These are phyloP conservation scores for Paramuricea clavata DNA, from an alignment of 92 coral and sea anemone species.

Conservation along the genomic window DNA sequence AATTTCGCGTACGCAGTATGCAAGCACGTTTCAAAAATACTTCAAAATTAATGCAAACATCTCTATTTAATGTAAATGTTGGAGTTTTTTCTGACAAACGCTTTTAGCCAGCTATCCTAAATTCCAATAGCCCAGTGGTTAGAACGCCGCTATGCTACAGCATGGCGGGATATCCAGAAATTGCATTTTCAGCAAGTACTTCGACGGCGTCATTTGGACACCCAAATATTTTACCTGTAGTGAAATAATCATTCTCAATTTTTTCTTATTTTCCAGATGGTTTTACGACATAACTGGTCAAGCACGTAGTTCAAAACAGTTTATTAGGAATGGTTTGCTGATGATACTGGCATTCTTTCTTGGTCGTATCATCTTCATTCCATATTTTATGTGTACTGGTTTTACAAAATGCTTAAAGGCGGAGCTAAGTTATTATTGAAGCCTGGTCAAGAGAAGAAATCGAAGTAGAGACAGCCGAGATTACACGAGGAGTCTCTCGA, in stretches of 20 bases:
- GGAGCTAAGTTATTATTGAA: slow-evolving; percentile 69
- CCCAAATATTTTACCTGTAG: too few relatives aligned
- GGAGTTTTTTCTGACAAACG: too few relatives aligned
- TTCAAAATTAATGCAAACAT: too few relatives aligned
- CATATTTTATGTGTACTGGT: slow-evolving; percentile 87
- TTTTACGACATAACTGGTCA: slow-evolving; percentile 77
- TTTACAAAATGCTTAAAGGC: slow-evolving; percentile 82
- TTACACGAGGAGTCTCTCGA: background rate
- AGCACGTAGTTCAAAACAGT: slow-evolving; percentile 74
- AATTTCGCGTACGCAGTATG: too few relatives aligned
- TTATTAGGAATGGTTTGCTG: slow-evolving; percentile 77
- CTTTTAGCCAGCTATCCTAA: too few relatives aligned
- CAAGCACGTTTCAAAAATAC: too few relatives aligned
- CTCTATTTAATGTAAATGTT: too few relatives aligned
- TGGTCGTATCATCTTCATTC: slow-evolving; percentile 83
- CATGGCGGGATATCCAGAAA: too few relatives aligned
- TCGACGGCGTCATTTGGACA: too few relatives aligned
- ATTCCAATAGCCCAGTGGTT: too few relatives aligned
- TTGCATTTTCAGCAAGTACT: too few relatives aligned
- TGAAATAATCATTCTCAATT: background rate
- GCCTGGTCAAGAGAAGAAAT: slow-evolving; percentile 45
- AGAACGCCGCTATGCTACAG: too few relatives aligned
- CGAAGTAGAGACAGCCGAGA: background rate
- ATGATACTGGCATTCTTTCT: slow-evolving; percentile 86
- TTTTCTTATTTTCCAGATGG: slow-evolving; percentile 71